Evolutionary conservation across 2,888 invertebrate species (phyloP).

Genomic region (Luperina nickerlii): DNA sequence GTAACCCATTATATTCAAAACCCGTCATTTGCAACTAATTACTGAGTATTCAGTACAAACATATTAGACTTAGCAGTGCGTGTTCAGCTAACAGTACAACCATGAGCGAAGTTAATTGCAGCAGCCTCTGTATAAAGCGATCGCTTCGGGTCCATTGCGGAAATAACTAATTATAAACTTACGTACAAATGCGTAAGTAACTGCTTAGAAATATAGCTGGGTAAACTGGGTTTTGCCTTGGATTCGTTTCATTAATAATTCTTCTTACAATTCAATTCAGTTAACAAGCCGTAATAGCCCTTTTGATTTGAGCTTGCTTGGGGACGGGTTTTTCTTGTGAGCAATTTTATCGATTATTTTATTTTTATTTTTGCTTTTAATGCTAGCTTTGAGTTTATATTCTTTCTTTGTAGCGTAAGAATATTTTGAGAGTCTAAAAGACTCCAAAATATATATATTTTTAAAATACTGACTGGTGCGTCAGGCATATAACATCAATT

Average conservation of each 20-base stretch:
- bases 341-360: conserved; percentile 22
- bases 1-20: conserved; percentile 16
- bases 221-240: conserved; percentile 32
- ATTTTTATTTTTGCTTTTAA: conserved; percentile 5
- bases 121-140: conserved; percentile 68
- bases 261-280: conserved; percentile 36
- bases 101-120: conserved; percentile 69
- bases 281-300: conserved; percentile 40
- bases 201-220: conserved; percentile 31
- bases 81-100: conserved; percentile 65
- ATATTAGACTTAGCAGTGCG: conserved; percentile 49
- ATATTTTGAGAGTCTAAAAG: not conserved
- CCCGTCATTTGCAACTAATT: conserved; percentile 55
- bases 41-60: conserved; percentile 55
- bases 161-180: conserved; percentile 75
- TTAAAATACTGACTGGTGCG: too few species aligned
- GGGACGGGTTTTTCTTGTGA: conserved; percentile 33
- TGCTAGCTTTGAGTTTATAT: not conserved
- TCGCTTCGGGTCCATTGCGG: conserved; percentile 70
- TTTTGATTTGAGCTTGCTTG: conserved; percentile 47
- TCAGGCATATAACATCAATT: not conserved
- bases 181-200: conserved; percentile 59
- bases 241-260: conserved; percentile 48
- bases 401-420: not conserved
- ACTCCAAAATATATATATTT: too few species aligned